A percentile compares a stretch with the other conserved stretches of the same genome.
These are phyloP conservation scores for Phragmatobia fuliginosa DNA, from an alignment of 2,888 invertebrate genomes.

Conservation along the genomic window DNA sequence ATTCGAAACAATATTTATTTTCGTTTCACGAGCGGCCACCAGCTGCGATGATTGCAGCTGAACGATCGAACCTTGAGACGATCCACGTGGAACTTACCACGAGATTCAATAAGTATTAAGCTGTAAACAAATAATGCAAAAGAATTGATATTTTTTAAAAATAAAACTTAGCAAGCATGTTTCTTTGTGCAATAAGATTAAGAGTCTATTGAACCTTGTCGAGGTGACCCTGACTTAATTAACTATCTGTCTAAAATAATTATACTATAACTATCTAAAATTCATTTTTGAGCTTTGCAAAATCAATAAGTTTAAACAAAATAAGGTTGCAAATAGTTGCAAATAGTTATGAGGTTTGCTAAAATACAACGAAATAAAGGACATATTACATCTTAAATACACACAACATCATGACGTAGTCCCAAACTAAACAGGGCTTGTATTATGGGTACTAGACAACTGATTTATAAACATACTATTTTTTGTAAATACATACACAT, in stretches of 20 bases:
- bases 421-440: too few relatives aligned
- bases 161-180: background rate
- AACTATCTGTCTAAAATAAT: too few relatives aligned
- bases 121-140: background rate
- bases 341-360: background rate
- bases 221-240: background rate
- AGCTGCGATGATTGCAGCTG: slow-evolving; percentile 49
- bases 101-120: slow-evolving; percentile 8
- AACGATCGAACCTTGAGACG: slow-evolving; percentile 54
- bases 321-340: background rate
- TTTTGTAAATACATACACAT: too few relatives aligned
- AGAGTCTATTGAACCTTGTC: background rate
- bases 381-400: too few relatives aligned
- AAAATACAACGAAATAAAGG: too few relatives aligned
- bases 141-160: background rate
- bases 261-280: background rate
- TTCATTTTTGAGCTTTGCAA: background rate
- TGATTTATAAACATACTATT: too few relatives aligned
- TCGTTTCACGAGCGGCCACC: slow-evolving; percentile 39
- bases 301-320: background rate
- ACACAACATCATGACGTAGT: too few relatives aligned
- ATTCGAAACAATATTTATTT: slow-evolving; percentile 34
- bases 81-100: slow-evolving; percentile 43
- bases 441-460: too few relatives aligned
- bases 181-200: background rate